Evolutionary conservation across 2,797 vertebrate genomes (phyloP).

Genomic region (Spinus olivaceus): DNA sequence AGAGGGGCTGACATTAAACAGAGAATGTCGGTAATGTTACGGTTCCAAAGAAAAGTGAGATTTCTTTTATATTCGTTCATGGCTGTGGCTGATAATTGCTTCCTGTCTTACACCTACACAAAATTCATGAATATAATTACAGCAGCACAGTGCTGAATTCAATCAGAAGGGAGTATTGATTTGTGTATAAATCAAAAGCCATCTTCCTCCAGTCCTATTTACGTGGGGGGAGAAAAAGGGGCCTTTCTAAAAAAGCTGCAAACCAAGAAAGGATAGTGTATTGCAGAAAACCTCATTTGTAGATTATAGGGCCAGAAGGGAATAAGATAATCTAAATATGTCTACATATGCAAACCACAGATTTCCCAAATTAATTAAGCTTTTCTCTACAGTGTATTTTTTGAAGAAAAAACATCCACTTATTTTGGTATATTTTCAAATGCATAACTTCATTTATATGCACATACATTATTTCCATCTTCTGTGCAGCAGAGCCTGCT

Average conservation of each 20-base stretch:
- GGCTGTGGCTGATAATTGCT: conserved; percentile 58
- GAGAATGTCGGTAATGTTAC: conserved; percentile 19
- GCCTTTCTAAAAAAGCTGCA: background rate
- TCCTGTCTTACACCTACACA: conserved; percentile 73
- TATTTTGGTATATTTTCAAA: background rate
- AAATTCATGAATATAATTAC: conserved; percentile 72
- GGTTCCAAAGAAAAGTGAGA: conserved; percentile 45
- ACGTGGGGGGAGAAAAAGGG: background rate
- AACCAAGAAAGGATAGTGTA: background rate
- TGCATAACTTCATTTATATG: background rate
- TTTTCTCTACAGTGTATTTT: background rate
- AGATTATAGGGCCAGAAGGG: background rate
- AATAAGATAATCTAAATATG: background rate
- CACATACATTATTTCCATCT: background rate
- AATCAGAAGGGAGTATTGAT: conserved; percentile 65
- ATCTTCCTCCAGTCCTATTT: conserved; percentile 22
- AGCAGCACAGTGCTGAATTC: conserved; percentile 14
- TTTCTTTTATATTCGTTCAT: conserved; percentile 54
- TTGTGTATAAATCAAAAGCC: conserved; percentile 51
- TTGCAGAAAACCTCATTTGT: background rate
- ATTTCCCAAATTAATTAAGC: conserved; percentile 10
- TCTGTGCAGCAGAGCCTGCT: background rate
- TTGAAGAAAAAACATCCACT: background rate
- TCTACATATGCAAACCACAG: background rate
- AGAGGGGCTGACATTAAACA: conserved; percentile 25